Percentiles rank a stretch among this genome's conserved stretches.
Conservation (phyloP, 2,113 vertebrate genomes). For the Microtus richardsoni region DNA sequence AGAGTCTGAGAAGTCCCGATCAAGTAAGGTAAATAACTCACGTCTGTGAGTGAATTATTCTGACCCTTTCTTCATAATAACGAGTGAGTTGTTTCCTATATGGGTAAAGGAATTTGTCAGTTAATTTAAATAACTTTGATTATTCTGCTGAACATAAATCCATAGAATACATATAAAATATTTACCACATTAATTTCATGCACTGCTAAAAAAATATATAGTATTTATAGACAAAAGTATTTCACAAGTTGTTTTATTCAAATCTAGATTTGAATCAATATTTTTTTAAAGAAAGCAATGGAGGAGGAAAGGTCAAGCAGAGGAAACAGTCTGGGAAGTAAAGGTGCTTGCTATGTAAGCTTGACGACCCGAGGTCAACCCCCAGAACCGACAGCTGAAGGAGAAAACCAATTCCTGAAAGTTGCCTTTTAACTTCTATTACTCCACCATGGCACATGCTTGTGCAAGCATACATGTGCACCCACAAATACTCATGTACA, state of each 20-base stretch:
- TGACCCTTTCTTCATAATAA: neutral
- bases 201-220: neutral
- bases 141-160: neutral
- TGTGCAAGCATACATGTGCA: neutral
- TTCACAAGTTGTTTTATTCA: constrained; percentile 45
- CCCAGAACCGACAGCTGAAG: neutral
- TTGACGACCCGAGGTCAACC: neutral
- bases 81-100: neutral
- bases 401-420: neutral
- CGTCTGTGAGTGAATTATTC: neutral
- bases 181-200: neutral
- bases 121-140: constrained; percentile 1
- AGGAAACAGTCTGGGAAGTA: neutral
- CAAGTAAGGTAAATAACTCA: constrained; percentile 79
- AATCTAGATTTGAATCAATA: neutral
- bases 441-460: neutral
- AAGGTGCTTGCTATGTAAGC: neutral
- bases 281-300: neutral
- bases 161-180: neutral
- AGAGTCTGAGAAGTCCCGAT: constrained; percentile 77
- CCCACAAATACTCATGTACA: neutral
- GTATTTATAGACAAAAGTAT: neutral
- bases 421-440: neutral
- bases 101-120: neutral
- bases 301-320: neutral